Evolutionary conservation across 2,113 vertebrate genomes (phyloP), one percentile per base, ranked within the genome.

Genomic region (Brienomyrus brachyistius): DNA sequence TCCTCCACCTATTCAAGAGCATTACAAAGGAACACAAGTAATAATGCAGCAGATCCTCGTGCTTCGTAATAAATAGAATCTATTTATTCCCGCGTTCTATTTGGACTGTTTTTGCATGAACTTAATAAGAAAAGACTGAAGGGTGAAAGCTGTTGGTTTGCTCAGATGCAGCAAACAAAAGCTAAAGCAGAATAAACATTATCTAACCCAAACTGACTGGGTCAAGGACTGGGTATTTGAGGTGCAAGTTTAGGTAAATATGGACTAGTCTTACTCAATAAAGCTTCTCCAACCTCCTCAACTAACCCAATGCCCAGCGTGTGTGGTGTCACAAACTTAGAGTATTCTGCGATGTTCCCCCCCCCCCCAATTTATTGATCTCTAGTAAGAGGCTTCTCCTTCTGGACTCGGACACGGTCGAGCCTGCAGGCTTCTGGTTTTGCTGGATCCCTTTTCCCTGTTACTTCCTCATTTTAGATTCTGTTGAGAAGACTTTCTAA

Each of bases 231-330:
- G 52, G 50, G 52, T 80, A 90, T 59, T 88, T 43, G 52, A 88
- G 66, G 21, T 54, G 54, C 80, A 66, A 82, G 87, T 83, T 85
- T 82, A 88, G 90, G 90, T 90, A 90, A 90, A 90, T 86, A 90
- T 89, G 87, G 80, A 90, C 80, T 86, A 84, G 82, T 47, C 87
- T 90, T 90, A 90, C 80, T 90, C 90, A 90, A 89, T 82, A 90
- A 82, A 88, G 51, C 87, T 43, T 47, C 54, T 51, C 40, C 35
- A n/a, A 43, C 23, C 56, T 54, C 27, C 56, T 43, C 54, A 84
- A 45, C 66, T 27, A 45, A 45, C 48, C 2, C 47, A 62, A 43
- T 40, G 48, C 66, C 50, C 50, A 51, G 47, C 21, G 17, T 23
- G 43, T 47, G 62, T 62, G 56, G 21, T 62, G 62, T 66, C 62